Percentiles rank a stretch among this genome's conserved stretches.
These are phyloP conservation scores for Copsychus sechellarum DNA, from an alignment of 2,113 vertebrate species.

Conservation along the genomic window DNA sequence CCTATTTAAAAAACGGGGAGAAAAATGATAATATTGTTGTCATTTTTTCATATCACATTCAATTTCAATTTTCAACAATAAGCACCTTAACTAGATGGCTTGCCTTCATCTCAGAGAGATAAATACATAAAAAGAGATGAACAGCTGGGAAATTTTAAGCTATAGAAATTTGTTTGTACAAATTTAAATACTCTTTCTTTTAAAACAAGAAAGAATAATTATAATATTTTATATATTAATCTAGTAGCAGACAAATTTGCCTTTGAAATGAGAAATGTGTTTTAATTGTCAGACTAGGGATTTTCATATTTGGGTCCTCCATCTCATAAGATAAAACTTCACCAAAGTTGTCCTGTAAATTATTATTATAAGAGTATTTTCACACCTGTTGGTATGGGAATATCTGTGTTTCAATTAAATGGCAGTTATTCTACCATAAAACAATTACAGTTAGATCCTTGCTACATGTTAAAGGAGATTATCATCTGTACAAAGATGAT, in stretches of 20 bases:
- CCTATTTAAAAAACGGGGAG: neutral
- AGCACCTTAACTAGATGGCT: neutral
- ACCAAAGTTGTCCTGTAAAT: neutral
- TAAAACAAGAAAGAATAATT: neutral
- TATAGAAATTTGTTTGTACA: neutral
- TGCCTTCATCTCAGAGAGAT: neutral
- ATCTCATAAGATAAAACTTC: neutral
- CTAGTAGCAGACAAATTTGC: neutral
- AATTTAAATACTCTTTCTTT: neutral
- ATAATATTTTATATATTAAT: neutral
- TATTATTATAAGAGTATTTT: neutral
- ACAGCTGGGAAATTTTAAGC: neutral
- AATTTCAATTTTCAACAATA: neutral
- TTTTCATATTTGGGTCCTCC: neutral
- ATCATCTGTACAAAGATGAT: neutral
- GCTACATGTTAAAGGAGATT: neutral
- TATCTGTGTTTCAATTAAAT: neutral
- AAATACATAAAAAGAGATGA: neutral
- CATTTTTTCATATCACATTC: neutral
- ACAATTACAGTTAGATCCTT: neutral
- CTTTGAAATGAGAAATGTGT: neutral
- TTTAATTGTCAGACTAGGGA: neutral
- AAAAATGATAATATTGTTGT: neutral
- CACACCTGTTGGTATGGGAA: neutral
- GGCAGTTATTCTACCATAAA: neutral